Conservation (phyloP, 1,140 invertebrate species). For the Bombus terrestris region DNA sequence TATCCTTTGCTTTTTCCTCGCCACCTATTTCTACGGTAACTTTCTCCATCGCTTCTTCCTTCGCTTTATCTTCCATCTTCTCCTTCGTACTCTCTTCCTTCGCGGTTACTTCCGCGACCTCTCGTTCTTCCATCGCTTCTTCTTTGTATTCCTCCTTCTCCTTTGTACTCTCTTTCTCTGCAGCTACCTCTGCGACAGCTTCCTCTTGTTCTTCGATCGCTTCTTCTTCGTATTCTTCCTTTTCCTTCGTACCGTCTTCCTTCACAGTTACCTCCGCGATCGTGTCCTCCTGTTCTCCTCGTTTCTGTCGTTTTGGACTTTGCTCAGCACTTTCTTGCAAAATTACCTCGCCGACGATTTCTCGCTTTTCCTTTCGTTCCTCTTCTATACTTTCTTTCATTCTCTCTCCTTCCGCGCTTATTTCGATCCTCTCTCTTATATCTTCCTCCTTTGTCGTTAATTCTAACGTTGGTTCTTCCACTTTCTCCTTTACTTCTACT, state of each 20-base stretch:
- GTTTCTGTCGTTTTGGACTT: no score
- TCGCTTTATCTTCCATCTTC: no score
- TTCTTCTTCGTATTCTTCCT: no score
- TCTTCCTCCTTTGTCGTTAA: neutral
- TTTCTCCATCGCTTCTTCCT: neutral
- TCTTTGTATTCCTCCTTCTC: neutral
- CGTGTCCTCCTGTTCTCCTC: neutral
- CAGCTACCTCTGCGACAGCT: no score
- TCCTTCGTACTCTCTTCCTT: no score
- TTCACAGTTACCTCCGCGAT: neutral
- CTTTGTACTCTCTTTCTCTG: no score
- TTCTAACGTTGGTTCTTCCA: neutral
- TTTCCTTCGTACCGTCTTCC: rapidly evolving
- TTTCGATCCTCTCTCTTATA: neutral
- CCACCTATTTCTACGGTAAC: rapidly evolving
- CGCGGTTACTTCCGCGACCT: no score
- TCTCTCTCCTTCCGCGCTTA: neutral
- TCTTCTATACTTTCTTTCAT: neutral
- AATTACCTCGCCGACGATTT: neutral
- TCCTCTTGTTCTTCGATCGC: no score
- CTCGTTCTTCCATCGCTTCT: rapidly evolving
- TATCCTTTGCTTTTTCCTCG: neutral
- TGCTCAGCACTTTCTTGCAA: neutral
- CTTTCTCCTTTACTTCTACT: neutral
- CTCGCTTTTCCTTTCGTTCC: neutral